A percentile compares a stretch with the other conserved stretches of the same genome.
phyloP scores from a whole-genome alignment of 2,888 invertebrate genomes.

The Epistrophe eligans region DNA sequence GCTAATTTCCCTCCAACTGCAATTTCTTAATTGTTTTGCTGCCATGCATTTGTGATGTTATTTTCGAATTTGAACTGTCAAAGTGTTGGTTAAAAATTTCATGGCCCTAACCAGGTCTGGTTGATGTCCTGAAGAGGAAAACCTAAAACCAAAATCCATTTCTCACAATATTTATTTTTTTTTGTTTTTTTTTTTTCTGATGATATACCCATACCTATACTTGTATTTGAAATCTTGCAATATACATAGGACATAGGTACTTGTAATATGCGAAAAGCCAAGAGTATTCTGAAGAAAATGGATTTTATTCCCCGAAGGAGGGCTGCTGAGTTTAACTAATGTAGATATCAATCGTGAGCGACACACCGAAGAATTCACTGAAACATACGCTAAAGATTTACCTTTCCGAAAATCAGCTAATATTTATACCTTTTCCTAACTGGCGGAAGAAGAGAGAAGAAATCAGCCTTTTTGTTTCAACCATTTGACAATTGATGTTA shows the following conservation, averaged over 20 bases:
- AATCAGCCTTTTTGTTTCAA: slow-evolving; percentile 43
- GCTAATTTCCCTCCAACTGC: slow-evolving; percentile 48
- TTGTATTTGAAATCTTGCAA: slow-evolving; percentile 7
- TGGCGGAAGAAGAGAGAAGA: slow-evolving; percentile 12
- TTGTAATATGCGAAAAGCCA: slow-evolving; percentile 21
- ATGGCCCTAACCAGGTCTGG: slow-evolving; percentile 1
- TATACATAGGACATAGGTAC: too few relatives aligned
- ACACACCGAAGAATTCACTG: slow-evolving; percentile 52
- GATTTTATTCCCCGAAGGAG: slow-evolving; percentile 63
- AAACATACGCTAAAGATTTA: slow-evolving; percentile 48
- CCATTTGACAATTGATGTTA: slow-evolving; percentile 72
- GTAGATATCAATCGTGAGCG: slow-evolving; percentile 72
- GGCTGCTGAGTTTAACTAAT: slow-evolving; percentile 70
- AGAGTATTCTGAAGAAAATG: slow-evolving; percentile 65
- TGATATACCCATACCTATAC: too few relatives aligned
- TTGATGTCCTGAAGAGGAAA: neutral
- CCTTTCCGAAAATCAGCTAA: slow-evolving; percentile 38
- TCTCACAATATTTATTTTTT: slow-evolving; percentile 14
- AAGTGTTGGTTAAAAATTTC: slow-evolving; percentile 66
- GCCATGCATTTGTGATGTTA: slow-evolving; percentile 71
- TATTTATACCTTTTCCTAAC: neutral
- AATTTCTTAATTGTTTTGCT: slow-evolving; percentile 71
- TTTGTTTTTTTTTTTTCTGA: neutral
- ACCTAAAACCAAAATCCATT: slow-evolving; percentile 55
- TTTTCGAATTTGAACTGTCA: slow-evolving; percentile 65